phyloP scores from a whole-genome alignment of 2,888 invertebrate genomes.

The Cecidostiba fungosa region DNA sequence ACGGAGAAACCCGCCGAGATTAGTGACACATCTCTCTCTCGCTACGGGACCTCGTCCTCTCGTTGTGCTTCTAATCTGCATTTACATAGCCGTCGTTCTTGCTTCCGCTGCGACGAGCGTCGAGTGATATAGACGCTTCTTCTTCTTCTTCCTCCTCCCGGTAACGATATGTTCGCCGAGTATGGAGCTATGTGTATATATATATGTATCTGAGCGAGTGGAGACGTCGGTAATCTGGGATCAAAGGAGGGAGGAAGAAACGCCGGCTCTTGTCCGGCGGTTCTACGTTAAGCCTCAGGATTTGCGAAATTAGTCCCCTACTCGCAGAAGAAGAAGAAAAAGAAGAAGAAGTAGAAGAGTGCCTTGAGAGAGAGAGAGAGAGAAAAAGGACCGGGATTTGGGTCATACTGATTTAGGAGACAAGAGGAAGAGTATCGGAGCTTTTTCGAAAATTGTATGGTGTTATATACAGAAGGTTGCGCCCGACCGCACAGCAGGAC shows the following conservation, averaged over 20 bases:
- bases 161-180: neutral
- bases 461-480: no score
- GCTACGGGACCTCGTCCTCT: slow-evolving; percentile 57
- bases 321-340: neutral
- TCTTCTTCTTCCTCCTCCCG: neutral
- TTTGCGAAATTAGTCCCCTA: slow-evolving; percentile 50
- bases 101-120: slow-evolving; percentile 28
- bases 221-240: slow-evolving; percentile 64
- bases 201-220: slow-evolving; percentile 51
- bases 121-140: neutral
- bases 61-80: slow-evolving; percentile 70
- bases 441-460: slow-evolving; percentile 2
- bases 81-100: slow-evolving; percentile 70
- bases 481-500: neutral
- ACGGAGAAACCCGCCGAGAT: slow-evolving; percentile 64
- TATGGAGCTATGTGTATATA: slow-evolving; percentile 44
- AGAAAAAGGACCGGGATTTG: slow-evolving; percentile 3
- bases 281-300: slow-evolving; percentile 28
- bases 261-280: slow-evolving; percentile 49
- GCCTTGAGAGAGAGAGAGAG: neutral
- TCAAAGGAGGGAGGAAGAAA: slow-evolving; percentile 65
- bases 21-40: slow-evolving; percentile 66
- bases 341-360: neutral
- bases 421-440: neutral
- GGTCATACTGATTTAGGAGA: slow-evolving; percentile 19